Base-by-base conservation (phyloP, 2,888 invertebrate genomes). In the Argyresthia goedartella region DNA sequence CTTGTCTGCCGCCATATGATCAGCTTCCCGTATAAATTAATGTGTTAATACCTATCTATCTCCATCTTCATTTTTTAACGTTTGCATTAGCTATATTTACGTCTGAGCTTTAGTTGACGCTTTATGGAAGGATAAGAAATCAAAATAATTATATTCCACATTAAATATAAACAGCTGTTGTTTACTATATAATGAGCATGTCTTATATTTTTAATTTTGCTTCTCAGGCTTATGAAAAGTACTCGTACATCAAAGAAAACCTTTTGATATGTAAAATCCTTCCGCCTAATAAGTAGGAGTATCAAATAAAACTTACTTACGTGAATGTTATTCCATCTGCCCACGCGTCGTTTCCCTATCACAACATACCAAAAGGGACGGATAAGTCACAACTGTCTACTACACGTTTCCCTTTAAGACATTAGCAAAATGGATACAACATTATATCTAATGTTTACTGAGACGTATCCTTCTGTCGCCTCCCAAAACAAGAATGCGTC, bases 401-500 rank as follows among this genome's bases (percentile, higher is more conserved):
- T 63, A 67, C 69, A 67, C 63, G 68, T 76, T 80, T 78, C 76
- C 76, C 72, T 74, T 73, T 69, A 72, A 69, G 63, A 54, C 61
- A 61, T 58, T 60, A 61, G 64, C 65, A 63, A 68, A 69, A 72
- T 67, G 57, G 68, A 66, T 67, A 72, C 69, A 71, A 63, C 34
- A 16, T 35, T 14, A 48, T 39, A 36, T 11, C 36, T 35, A 8
- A 13, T 39, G 15, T 36, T 49, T 35, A 49, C 49, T 15, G 9
- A 13, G 10, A 16, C 36, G 15, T 36, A 35, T 49, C n/a, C n/a
- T 62, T 62, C 60, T 53, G 59, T 55, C 56, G 56, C 57, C 57
- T 72, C 69, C 64, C 69, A 70, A 61, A 46, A 67, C 77, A 81
- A 79, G 79, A 79, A 79, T 57, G 64, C 66, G 68, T 73, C 76